Evolutionary conservation across 2,113 vertebrate genomes (phyloP).

Genomic region (Plectropomus leopardus): DNA sequence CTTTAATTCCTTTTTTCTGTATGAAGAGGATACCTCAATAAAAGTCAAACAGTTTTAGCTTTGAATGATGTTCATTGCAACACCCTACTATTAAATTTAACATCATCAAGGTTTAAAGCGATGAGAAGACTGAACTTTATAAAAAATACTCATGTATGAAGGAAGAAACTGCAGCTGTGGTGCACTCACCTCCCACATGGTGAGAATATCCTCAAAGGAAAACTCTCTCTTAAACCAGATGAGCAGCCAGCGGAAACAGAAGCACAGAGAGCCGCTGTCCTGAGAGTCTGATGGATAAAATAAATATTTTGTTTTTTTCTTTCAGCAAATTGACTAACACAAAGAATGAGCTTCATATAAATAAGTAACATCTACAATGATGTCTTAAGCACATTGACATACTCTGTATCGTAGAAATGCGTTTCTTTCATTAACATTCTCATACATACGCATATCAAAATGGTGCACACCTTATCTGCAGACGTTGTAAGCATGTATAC

Average conservation of each 20-base stretch:
- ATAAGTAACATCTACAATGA: neutral
- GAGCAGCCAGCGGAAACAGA: conserved; percentile 93
- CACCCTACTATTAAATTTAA: neutral
- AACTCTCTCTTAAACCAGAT: conserved; percentile 97
- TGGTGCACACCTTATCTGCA: neutral
- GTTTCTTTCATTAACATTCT: neutral
- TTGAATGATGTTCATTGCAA: neutral
- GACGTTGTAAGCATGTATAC: neutral
- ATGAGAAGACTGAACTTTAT: accelerated
- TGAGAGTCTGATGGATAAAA: conserved; percentile 81
- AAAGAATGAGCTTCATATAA: neutral
- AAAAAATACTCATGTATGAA: neutral
- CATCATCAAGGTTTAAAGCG: neutral
- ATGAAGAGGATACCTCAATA: neutral
- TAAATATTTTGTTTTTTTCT: neutral
- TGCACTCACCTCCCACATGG: conserved; percentile 90
- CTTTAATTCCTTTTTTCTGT: neutral
- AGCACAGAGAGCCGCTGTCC: conserved; percentile 87
- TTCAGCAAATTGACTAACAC: neutral
- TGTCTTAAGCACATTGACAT: neutral
- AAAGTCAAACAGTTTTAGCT: too few species aligned
- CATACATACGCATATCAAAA: neutral
- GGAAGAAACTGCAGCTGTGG: neutral
- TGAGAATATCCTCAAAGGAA: conserved; percentile 91
- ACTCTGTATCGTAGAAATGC: neutral